phyloP scores from a whole-genome alignment of 2,797 vertebrate species.

The Typhlichthys subterraneus region DNA sequence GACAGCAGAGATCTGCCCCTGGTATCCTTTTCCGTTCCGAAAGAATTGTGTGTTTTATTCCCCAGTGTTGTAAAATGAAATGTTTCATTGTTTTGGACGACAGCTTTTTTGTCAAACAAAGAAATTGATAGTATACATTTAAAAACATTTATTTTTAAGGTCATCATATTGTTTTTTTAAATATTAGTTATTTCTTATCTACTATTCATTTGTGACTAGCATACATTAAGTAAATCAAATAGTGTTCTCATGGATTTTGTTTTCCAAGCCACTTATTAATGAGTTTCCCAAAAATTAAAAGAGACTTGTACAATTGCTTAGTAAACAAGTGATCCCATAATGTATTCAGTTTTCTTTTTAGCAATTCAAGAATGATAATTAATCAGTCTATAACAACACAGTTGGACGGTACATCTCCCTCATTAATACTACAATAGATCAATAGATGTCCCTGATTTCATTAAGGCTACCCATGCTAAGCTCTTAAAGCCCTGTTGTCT shows the following conservation, averaged over 20 bases:
- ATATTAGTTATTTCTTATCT: slow-evolving; percentile 14
- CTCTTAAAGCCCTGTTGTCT: slow-evolving; percentile 55
- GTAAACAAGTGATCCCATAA: slow-evolving; percentile 30
- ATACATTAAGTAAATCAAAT: slow-evolving; percentile 41
- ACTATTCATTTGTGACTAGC: slow-evolving; percentile 47
- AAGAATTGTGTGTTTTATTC: slow-evolving; percentile 28
- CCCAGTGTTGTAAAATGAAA: slow-evolving; percentile 22
- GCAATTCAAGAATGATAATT: slow-evolving; percentile 48
- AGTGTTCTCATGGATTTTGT: slow-evolving; percentile 49
- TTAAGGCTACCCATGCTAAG: slow-evolving; percentile 64
- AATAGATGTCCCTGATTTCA: slow-evolving; percentile 73
- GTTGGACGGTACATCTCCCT: slow-evolving; percentile 34
- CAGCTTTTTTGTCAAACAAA: slow-evolving; percentile 9
- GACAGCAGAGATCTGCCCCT: slow-evolving; percentile 25
- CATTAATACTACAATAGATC: slow-evolving; percentile 58
- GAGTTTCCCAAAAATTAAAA: slow-evolving; percentile 34
- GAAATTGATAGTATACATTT: not conserved
- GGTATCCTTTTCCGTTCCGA: slow-evolving; percentile 75
- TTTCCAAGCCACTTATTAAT: slow-evolving; percentile 53
- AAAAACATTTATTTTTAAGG: not conserved
- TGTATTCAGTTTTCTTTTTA: slow-evolving; percentile 52
- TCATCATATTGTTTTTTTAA: slow-evolving; percentile 26
- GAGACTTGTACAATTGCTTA: slow-evolving; percentile 38
- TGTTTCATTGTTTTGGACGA: slow-evolving; percentile 19
- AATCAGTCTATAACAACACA: slow-evolving; percentile 57